Evolutionary conservation across 2,888 invertebrate species (phyloP), one percentile per base, ranked within the genome.

Genomic region (Pammene aurita): DNA sequence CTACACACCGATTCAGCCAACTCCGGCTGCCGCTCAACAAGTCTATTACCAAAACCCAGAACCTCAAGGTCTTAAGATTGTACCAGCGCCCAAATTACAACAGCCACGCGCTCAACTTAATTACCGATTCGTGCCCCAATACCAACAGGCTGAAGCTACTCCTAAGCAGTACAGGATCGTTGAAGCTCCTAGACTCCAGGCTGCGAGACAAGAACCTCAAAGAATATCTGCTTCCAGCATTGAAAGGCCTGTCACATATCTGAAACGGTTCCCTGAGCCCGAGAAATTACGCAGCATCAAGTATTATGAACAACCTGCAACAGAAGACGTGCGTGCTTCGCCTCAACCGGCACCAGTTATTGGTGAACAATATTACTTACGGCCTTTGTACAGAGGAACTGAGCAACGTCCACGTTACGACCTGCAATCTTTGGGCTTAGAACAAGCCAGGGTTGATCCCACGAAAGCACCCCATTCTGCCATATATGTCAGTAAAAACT

Each of bases 401-500:
- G 90, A 92, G n/a, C 90, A 85, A 44, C 82, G 86, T 16, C 76
- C 78, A 14, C 82, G 89, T 67, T 92, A 87, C 72, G 90, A 92
- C 58, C 48, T 83, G 13, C 74, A 82, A 1, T 75, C 83, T 6
- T 74, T 77, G 46, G 72, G 80, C 9, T 67, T 74, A 42, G 90
- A 91, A 48, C 81, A 82, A 66, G 72, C 80, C n/a, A 80, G 84
- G 46, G 77, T 77, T 1, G 88, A 89, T 66, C 75, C 87, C 0
- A 81, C 84, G 0, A 92, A 91, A 72, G 77, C 87, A n/a, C 90
- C 92, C 0, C 86, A 88, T 26, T 92, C 92, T 0, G 80, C 91
- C 2, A 91, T 92, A 72, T 92, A 86, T 63, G 91, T 92, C 0
- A 92, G 86, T 76, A 90, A 92, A 72, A 91, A 90, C 66, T 67